Base-by-base conservation (phyloP, 2,888 invertebrate species). In the Theristus sp. region DNA sequence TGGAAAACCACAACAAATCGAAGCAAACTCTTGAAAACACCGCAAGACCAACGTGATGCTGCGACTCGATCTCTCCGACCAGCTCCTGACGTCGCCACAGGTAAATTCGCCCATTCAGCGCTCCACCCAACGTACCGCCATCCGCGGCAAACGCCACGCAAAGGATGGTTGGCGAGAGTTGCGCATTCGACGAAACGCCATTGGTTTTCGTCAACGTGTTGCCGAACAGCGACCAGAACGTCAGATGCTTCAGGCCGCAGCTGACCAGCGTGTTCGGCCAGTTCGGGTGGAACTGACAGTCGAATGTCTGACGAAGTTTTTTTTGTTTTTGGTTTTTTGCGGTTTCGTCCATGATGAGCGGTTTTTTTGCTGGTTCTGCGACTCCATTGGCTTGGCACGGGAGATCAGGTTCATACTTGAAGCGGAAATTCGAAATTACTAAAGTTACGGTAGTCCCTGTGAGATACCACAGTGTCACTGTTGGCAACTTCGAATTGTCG, bases 91-190 rank as follows among this genome's bases (percentile, higher is more conserved):
- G 6, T 17, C 17, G 10, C 10, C 17, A 38, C 38, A 38, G 38
- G 17, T 38, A 38, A 6, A 38, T 17, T 13, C 6, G 17, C 17
- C 38, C 38, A 17, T 38, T 38, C 10, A 38, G 38, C 38, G 38
- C 38, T 13, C 38, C 38, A 38, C 10, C 38, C 38, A 38, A 17
- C 17, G 38, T 38, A 17, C 17, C 10, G 38, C 17, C 10, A 17
- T 38, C 38, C 10, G 10, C 38, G 38, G 10, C 38, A 38, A 38
- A 38, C 38, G 38, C 38, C 6, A 38, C 10, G 17, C 65, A 75
- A 74, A 58, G 74, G 68, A 64, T 72, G 74, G 63, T 76, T 76
- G 29, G 76, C 74, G n/a, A n/a, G n/a, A n/a, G n/a, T n/a, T n/a
- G n/a, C n/a, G n/a, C n/a, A n/a, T n/a, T n/a, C n/a, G n/a, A n/a